Base-by-base conservation (phyloP, 2,888 invertebrate species). In the Parnassius glacialis region DNA sequence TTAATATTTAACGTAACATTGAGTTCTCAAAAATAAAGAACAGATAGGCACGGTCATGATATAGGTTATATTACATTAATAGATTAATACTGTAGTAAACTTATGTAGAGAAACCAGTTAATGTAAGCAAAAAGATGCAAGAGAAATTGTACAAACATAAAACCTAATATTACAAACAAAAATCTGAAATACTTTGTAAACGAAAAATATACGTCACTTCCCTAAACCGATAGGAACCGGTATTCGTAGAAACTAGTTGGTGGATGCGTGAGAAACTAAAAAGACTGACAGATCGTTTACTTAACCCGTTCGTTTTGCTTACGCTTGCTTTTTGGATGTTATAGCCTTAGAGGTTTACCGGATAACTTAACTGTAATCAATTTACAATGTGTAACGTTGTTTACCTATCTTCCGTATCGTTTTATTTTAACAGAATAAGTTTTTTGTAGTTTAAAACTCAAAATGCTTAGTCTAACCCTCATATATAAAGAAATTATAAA, bases 291-390 rank as follows among this genome's bases (percentile, higher is more conserved):
- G 43, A 25, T 25, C 45, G 42, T 51, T 57, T 43, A 48, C 43
- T 51, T 57, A 57, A 51, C 57, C 48, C 51, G 20, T 51, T 57
- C 16, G 42, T 41, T 57, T 43, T 45, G 45, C 45, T 55, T 55
- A 34, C 34, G 34, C 34, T 34, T 34, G 34, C 34, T 45, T 45
- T 55, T 55, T 45, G 2, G 20, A 54, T 44, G 54, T 13, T 56
- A 13, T 7, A 34, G n/a, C 13, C 13, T 12, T 48, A 42, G 2
- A 42, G 50, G 34, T 42, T 48, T n/a, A 34, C 11, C 56, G 56
- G 34, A n/a, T 45, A 45, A 57, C 20, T 57, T 57, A 13, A 57
- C 56, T 2, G 34, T 47, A n/a, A 45, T 41, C 20, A 11, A 47
- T 56, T 56, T 25, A 47, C 20, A 55, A 10, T 53, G 3, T 34